Evolutionary conservation across 2,888 invertebrate species (phyloP), one percentile per base, ranked within the genome.

Genomic region (Atethmia centrago): DNA sequence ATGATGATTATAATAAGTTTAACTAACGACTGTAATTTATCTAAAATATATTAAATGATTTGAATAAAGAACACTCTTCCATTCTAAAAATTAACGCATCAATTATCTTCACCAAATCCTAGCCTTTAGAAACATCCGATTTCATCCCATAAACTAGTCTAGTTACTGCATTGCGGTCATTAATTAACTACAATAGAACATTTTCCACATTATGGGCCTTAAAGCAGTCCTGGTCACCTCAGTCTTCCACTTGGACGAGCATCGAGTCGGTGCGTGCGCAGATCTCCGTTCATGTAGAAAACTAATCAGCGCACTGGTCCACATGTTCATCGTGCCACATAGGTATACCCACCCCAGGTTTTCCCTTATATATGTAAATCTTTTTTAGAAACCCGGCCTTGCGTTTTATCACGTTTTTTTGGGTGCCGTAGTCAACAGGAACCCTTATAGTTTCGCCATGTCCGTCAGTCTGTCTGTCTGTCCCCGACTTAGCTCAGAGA

Each of bases 201-300:
- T 25, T 51, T 71, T 71, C 77, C 47, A 77, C 47, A 49, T 47
- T 10, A 49, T 49, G 10, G 3, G 55, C 77, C 21, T 3, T 42
- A 31, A 47, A 40, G 31, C 45, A 55, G 51, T 36, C 49, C 14
- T 77, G 78, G 83, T 78, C 73, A 79, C 80, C 42, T 0, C 64
- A 70, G 31, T 72, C 75, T 83, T 85, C 77, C 85, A 85, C 66
- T 28, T 63, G 82, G 79, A 49, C 79, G 80, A 78, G 68, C 84
- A 85, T 82, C 78, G 77, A 76, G 82, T 70, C 76, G 82, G 80
- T 85, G 87, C 88, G 83, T 84, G 88, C 77, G 74, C 85, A 82
- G 56, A 40, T 14, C 71, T 55, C 82, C 88, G 81, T 86, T 91
- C 91, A 89, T 74, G 89, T 87, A 85, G 89, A 92, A 92, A 91